Percentiles rank a stretch among this genome's conserved stretches.
Evolutionary conservation across 64 coral and sea anemone species (phyloP).

Genomic region (Stichodactyla mertensii): DNA sequence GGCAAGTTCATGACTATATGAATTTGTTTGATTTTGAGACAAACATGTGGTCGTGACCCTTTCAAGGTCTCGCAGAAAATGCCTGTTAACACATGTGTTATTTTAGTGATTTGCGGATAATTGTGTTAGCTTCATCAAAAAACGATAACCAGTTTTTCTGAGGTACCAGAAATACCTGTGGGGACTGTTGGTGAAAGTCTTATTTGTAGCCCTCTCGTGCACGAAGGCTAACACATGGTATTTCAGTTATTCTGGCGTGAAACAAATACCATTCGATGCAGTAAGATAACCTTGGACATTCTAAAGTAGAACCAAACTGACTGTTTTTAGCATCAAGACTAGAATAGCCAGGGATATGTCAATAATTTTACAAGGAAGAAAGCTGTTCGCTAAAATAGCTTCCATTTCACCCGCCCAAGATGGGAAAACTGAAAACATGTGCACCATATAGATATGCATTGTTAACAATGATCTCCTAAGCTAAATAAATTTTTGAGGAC

Average conservation of each 20-base stretch:
- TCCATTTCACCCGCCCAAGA: too few relatives aligned
- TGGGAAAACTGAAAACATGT: too few relatives aligned
- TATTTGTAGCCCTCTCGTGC: neutral
- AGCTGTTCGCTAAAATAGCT: too few relatives aligned
- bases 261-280: too few relatives aligned
- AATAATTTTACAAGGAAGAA: too few relatives aligned
- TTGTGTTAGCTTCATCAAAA: neutral
- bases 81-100: neutral
- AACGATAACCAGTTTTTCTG: neutral
- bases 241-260: neutral
- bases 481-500: too few relatives aligned
- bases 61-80: neutral
- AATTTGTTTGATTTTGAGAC: neutral
- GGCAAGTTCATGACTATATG: neutral
- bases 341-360: too few relatives aligned
- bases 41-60: neutral
- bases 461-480: too few relatives aligned
- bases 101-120: neutral
- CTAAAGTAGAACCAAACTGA: too few relatives aligned
- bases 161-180: neutral
- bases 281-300: too few relatives aligned
- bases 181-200: neutral
- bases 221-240: neutral
- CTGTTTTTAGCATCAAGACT: too few relatives aligned
- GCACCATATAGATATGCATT: too few relatives aligned